phyloP scores from a whole-genome alignment of 2,888 invertebrate species.

The Pachydiplax longipennis region DNA sequence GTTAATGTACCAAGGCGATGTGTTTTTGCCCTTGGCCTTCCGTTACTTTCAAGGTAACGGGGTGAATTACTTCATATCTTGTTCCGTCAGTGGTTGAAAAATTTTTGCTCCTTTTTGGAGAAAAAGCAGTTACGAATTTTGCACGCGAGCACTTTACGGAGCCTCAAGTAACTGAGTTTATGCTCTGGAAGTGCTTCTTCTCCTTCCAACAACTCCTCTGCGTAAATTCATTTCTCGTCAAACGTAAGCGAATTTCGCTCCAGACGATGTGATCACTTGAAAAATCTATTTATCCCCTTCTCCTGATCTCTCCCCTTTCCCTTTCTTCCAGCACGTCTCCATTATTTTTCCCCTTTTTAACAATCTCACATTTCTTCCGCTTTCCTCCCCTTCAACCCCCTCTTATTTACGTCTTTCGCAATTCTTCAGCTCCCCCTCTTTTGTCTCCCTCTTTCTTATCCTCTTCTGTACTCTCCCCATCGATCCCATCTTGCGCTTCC shows the following conservation, averaged over 20 bases:
- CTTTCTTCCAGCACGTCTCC: neutral
- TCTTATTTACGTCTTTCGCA: neutral
- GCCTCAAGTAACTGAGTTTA: too few relatives aligned
- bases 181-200: too few relatives aligned
- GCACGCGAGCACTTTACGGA: too few relatives aligned
- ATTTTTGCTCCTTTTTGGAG: too few relatives aligned
- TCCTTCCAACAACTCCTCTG: neutral
- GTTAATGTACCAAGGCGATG: too few relatives aligned
- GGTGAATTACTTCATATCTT: too few relatives aligned
- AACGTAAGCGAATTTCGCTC: neutral
- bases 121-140: too few relatives aligned
- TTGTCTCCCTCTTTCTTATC: neutral
- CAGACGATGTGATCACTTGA: constrained; percentile 4
- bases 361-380: neutral
- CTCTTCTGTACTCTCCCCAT: neutral
- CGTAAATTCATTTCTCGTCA: neutral
- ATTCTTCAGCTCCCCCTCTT: neutral
- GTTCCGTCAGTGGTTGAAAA: too few relatives aligned
- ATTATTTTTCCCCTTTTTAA: neutral
- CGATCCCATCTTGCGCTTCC: neutral
- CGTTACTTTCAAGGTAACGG: too few relatives aligned
- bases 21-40: too few relatives aligned
- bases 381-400: neutral
- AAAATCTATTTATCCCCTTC: constrained; percentile 34
- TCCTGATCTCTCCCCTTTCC: neutral